Evolutionary conservation across 1,140 invertebrate species (phyloP), one percentile per base, ranked within the genome.

Genomic region (Cotesia chilonis): DNA sequence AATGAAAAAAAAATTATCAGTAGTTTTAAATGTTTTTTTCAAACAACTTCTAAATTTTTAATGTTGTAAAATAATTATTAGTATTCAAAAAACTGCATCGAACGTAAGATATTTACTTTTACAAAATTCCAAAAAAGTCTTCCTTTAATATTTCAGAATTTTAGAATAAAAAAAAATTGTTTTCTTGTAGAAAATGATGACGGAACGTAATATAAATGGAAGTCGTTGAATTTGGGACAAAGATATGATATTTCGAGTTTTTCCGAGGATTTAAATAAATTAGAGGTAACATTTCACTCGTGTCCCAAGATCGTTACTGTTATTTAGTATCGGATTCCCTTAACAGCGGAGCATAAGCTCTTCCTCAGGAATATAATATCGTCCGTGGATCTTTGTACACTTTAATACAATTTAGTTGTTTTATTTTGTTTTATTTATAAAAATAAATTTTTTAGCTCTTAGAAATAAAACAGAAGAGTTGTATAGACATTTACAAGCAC

Each of bases 361-460:
- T 37, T 47, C 52, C 17, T 52, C 10, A 57, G 7, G 41, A 14
- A 63, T 55, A 37, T 17, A 65, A 73, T 69, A 73, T 73, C 66
- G 59, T 35, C 59, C 59, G 55, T 63, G 35, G 59, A 69, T 73
- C 66, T 69, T 64, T 64, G 66, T 69, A 69, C 47, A 69, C 61
- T 73, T 63, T 60, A 36, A 41, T 68, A 61, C 52, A 59, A 41
- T 72, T 73, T 59, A 68, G 17, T 72, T 68, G 47, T 63, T 59
- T 57, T n/a, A 38, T 57, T 14, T 57, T 55, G 41, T 54, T 57
- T 37, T 51, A 55, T 63, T 51, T 54, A 59, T 47, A 70, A 47
- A 47, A 47, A 10, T 70, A 38, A 17, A 47, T 59, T 17, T 65
- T 77, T 77, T 77, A 77, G 75, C 54, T 52, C 28, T 79, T 70